Percentiles rank a stretch among this genome's conserved stretches.
Evolutionary conservation across 92 coral and sea anemone genomes (phyloP).

Genomic region (Umimayanthus kanabou): DNA sequence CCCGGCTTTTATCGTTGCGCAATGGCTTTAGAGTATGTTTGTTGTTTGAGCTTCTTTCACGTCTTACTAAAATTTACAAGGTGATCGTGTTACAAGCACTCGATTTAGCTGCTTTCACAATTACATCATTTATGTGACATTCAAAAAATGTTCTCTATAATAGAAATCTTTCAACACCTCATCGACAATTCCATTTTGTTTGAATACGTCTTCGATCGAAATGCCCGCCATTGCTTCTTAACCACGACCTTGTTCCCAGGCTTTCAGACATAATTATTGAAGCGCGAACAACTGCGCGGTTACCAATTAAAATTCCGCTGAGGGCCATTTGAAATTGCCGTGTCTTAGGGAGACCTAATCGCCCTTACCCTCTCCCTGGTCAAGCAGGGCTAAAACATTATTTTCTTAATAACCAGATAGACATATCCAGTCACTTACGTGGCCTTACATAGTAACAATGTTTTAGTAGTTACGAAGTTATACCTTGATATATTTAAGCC

Average conservation of each 20-base stretch:
- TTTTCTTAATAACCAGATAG: background rate
- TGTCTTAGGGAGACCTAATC: background rate
- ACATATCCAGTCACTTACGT: background rate
- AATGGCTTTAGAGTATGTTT: too few relatives aligned
- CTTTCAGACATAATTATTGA: background rate
- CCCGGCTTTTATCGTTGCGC: too few relatives aligned
- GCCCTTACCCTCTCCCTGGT: background rate
- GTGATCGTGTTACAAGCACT: background rate
- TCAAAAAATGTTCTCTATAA: background rate
- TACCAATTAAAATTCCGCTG: slow-evolving; percentile 18
- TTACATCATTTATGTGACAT: background rate
- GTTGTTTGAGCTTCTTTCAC: background rate
- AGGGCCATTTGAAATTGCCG: background rate
- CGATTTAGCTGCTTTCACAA: background rate
- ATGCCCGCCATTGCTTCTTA: background rate
- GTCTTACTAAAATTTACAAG: background rate
- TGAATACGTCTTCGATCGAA: background rate
- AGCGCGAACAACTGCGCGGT: background rate
- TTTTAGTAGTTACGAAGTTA: background rate
- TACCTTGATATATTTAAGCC: background rate
- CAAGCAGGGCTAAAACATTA: background rate
- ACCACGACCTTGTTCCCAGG: background rate
- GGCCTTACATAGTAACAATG: too few relatives aligned
- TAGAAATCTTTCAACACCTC: slow-evolving; percentile 17
- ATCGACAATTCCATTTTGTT: background rate